Evolutionary conservation across 2,113 vertebrate genomes (phyloP).

Genomic region (Chinchilla lanigera): DNA sequence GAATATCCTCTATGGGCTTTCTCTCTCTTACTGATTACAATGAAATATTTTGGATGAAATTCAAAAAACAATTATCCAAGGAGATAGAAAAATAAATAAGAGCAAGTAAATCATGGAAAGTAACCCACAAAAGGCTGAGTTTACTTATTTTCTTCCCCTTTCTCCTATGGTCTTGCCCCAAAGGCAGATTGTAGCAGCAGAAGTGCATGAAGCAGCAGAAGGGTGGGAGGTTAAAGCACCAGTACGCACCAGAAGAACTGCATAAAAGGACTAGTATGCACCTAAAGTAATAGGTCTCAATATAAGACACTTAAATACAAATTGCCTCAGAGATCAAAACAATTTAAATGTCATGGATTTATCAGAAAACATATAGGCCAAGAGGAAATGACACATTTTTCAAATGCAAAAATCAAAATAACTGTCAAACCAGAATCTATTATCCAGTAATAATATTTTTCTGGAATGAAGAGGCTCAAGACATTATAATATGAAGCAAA

Average conservation of each 20-base stretch:
- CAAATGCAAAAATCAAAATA: not conserved
- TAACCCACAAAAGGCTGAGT: no score
- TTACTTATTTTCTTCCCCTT: not conserved
- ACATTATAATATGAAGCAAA: not conserved
- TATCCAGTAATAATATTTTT: not conserved
- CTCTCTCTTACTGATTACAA: not conserved
- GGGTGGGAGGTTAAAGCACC: not conserved
- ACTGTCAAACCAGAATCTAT: not conserved
- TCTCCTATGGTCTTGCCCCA: not conserved
- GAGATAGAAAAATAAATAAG: not conserved
- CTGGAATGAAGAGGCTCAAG: not conserved
- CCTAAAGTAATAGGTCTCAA: not conserved
- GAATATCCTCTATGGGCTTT: no score
- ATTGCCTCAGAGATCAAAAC: not conserved
- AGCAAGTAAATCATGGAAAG: not conserved
- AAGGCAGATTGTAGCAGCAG: rapidly evolving
- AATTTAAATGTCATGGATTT: not conserved
- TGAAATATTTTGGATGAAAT: not conserved
- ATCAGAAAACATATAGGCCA: not conserved
- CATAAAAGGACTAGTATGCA: not conserved
- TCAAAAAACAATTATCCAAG: not conserved
- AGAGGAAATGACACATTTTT: not conserved
- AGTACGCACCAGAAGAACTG: not conserved
- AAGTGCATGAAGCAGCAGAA: not conserved
- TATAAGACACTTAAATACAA: not conserved